Evolutionary conservation across 1,140 invertebrate species (phyloP), one percentile per base, ranked within the genome.

Genomic region (Drosophila kurseongensis): DNA sequence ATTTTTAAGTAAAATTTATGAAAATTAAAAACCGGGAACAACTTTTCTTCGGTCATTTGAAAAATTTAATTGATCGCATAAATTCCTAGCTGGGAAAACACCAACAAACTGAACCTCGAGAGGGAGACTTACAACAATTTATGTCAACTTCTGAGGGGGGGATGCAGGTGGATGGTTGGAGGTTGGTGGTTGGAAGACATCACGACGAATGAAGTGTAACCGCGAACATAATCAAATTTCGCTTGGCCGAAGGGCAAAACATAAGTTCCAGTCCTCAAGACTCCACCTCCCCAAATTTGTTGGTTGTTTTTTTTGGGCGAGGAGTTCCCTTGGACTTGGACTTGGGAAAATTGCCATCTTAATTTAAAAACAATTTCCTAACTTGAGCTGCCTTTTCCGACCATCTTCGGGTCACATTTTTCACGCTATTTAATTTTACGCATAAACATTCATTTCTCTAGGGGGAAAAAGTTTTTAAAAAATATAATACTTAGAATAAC

Each of bases 41-140:
- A 89, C 77, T 89, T 89, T 78, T 32, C 36, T 50, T 69, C 71
- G 84, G 84, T 88, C 84, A 88, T 84, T 89, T 69, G 41, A 84
- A 74, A 79, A 89, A 80, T 84, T 89, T 89, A 89, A 89, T 89
- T 89, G 84, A 89, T 89, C 77, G 48, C 85, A 89, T 89, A 89
- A 89, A 89, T 89, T 89, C 58, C 40, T 62, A 45, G 66, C 18
- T 69, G 55, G 63, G 56, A 52, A 50, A 41, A 72, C 29, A 75
- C 47, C 47, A 75, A 54, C 47, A 61, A 12, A 16, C 35, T 54
- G 18, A 48, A 57, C 40, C 38, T 42, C 7, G 8, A 13, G 16
- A 35, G 52, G 36, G 40, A 41, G 14, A 40, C 13, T 40, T n/a
- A 44, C 12, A 74, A 71, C 56, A 84, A 81, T 84, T 79, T 84